Conservation (phyloP, 2,797 vertebrate species). For the Macropodus opercularis region DNA sequence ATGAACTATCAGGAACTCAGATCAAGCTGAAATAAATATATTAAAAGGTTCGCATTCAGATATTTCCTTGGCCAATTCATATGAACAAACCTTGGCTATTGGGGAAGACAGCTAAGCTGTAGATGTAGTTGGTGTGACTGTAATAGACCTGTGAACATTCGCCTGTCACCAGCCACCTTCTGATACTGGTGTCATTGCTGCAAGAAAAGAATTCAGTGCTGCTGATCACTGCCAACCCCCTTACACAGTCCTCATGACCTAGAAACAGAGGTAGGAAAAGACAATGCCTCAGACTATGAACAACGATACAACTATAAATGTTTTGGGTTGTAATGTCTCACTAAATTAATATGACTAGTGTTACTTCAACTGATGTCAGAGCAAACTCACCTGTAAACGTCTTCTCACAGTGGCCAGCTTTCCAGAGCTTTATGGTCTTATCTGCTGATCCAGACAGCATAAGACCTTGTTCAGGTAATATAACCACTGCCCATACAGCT, state of each 20-base stretch:
- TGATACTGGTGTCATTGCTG: conserved; percentile 93
- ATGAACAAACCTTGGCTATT: conserved; percentile 86
- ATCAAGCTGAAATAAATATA: not conserved
- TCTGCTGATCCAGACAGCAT: conserved; percentile 98
- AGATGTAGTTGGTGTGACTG: conserved; percentile 97
- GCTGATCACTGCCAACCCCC: conserved; percentile 92
- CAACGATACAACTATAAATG: accelerated
- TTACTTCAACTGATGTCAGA: too few relatives aligned
- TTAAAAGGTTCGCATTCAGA: not conserved
- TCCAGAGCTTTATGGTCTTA: conserved; percentile 96
- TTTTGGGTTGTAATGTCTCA: not conserved
- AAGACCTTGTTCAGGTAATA: conserved; percentile 94
- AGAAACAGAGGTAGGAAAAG: conserved; percentile 5
- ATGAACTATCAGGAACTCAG: not conserved
- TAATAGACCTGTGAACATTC: conserved; percentile 93
- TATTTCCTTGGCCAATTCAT: not conserved
- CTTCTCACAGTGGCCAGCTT: conserved; percentile 93
- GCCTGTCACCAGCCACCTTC: conserved; percentile 93
- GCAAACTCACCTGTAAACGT: conserved; percentile 86
- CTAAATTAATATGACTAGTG: too few relatives aligned
- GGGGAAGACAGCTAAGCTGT: conserved; percentile 93
- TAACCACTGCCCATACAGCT: conserved; percentile 95
- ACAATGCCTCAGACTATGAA: not conserved
- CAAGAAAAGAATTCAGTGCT: conserved; percentile 95
- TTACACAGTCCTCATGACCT: conserved; percentile 98